Evolutionary conservation across 2,888 invertebrate species (phyloP).

Genomic region (Melikaiella ostensackeni): DNA sequence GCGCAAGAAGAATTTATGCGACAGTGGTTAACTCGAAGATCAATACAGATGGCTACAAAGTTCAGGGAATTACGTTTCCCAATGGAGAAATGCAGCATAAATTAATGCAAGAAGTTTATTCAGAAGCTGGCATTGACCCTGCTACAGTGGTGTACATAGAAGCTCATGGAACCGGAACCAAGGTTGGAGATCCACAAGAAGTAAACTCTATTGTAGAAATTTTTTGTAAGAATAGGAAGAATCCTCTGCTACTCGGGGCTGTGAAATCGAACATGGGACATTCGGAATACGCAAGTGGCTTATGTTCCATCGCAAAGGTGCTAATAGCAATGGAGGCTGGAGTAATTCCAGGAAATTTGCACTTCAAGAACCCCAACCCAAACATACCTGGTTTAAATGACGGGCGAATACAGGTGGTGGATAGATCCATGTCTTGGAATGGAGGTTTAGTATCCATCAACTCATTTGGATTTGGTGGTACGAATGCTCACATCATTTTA

Average conservation of each 20-base stretch:
- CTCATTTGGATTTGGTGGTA: slow-evolving; percentile 99
- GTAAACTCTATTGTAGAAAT: slow-evolving; percentile 95
- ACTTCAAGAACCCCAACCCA: slow-evolving; percentile 90
- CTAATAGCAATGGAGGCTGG: slow-evolving; percentile 95
- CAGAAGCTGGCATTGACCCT: slow-evolving; percentile 90
- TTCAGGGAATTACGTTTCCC: slow-evolving; percentile 93
- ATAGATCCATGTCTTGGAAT: slow-evolving; percentile 89
- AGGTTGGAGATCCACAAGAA: slow-evolving; percentile 98
- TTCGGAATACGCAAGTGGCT: slow-evolving; percentile 94
- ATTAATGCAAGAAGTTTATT: slow-evolving; percentile 91
- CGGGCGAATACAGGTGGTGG: slow-evolving; percentile 91
- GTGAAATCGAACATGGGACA: slow-evolving; percentile 99
- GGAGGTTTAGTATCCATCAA: slow-evolving; percentile 96
- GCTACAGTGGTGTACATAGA: slow-evolving; percentile 93
- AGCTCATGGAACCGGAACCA: slow-evolving; percentile 99
- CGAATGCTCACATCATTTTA: slow-evolving; percentile 90
- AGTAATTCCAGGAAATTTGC: slow-evolving; percentile 93
- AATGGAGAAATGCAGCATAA: slow-evolving; percentile 88
- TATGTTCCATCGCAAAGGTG: slow-evolving; percentile 94
- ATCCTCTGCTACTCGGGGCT: slow-evolving; percentile 94
- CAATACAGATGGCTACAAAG: slow-evolving; percentile 96
- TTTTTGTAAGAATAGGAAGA: slow-evolving; percentile 89
- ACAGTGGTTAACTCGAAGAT: slow-evolving; percentile 91
- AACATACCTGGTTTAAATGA: slow-evolving; percentile 95
- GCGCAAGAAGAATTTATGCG: slow-evolving; percentile 90